Percentiles rank a stretch among this genome's conserved stretches.
Conservation (phyloP, 1,140 invertebrate species). For the Carposina sasakii region DNA sequence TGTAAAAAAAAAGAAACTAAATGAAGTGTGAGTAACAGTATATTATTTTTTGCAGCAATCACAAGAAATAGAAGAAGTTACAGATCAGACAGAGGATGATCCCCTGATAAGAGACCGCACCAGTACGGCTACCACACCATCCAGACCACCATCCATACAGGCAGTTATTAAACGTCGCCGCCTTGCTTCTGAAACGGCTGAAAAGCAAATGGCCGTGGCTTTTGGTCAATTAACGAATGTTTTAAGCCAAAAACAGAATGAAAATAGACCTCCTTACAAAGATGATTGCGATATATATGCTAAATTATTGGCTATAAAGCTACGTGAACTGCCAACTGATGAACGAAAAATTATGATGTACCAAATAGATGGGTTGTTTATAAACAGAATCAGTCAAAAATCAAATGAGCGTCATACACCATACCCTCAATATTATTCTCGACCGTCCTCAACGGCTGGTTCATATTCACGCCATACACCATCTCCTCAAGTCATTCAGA, state of each 20-base stretch:
- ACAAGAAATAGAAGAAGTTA: too few relatives aligned
- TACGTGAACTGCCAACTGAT: conserved; percentile 19
- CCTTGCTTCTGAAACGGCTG: conserved; percentile 21
- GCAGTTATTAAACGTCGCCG: conserved; percentile 20
- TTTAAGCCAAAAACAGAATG: conserved; percentile 12
- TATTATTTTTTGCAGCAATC: not conserved
- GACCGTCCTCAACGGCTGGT: conserved; percentile 17
- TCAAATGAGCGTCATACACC: conserved; percentile 20
- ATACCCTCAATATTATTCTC: conserved; percentile 21
- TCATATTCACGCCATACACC: too few relatives aligned
- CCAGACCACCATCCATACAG: conserved; percentile 13
- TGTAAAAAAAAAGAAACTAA: not conserved
- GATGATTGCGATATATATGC: conserved; percentile 30
- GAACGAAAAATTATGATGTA: conserved; percentile 20
- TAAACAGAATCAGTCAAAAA: conserved; percentile 23
- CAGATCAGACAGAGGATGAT: too few relatives aligned
- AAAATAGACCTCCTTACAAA: conserved; percentile 5
- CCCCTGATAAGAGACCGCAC: too few relatives aligned
- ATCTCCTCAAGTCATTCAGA: too few relatives aligned
- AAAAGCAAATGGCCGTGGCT: conserved; percentile 23
- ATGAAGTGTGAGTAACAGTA: not conserved
- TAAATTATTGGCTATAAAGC: conserved; percentile 20
- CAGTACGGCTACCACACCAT: too few relatives aligned
- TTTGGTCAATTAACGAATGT: conserved; percentile 23
- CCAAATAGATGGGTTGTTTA: conserved; percentile 25